Conservation (phyloP, 2,113 vertebrate species). For the Pitta sordida region DNA sequence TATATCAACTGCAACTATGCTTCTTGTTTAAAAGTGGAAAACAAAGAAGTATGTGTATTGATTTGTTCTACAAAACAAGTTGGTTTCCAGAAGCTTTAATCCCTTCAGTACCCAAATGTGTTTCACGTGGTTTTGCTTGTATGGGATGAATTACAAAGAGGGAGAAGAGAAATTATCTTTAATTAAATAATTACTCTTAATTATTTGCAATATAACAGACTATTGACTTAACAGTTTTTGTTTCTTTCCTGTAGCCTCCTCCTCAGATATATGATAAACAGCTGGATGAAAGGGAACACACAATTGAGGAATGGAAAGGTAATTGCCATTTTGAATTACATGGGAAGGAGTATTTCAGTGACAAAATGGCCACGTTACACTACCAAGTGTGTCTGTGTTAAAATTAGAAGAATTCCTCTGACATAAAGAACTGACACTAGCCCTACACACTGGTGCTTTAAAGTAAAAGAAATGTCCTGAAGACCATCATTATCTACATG, state of each 20-base stretch:
- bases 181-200: background rate
- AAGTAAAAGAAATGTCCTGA: background rate
- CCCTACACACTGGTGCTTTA: background rate
- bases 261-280: slow-evolving; percentile 99
- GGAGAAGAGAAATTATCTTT: background rate
- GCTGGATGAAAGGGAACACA: slow-evolving; percentile 98
- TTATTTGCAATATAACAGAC: background rate
- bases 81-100: background rate
- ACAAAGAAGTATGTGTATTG: background rate
- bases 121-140: background rate
- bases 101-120: background rate
- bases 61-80: background rate
- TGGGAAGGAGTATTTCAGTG: background rate
- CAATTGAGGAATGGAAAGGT: slow-evolving; percentile 99
- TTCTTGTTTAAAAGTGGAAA: background rate
- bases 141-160: background rate
- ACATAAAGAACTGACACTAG: background rate
- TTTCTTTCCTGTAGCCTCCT: slow-evolving; percentile 83
- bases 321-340: background rate
- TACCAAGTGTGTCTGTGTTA: background rate
- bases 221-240: background rate
- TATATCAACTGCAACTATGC: background rate
- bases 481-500: background rate
- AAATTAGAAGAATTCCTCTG: background rate
- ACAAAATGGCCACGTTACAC: background rate